Evolutionary conservation across 2,113 vertebrate species (phyloP), one percentile per base, ranked within the genome.

Genomic region (Corythornis madagascariensis): DNA sequence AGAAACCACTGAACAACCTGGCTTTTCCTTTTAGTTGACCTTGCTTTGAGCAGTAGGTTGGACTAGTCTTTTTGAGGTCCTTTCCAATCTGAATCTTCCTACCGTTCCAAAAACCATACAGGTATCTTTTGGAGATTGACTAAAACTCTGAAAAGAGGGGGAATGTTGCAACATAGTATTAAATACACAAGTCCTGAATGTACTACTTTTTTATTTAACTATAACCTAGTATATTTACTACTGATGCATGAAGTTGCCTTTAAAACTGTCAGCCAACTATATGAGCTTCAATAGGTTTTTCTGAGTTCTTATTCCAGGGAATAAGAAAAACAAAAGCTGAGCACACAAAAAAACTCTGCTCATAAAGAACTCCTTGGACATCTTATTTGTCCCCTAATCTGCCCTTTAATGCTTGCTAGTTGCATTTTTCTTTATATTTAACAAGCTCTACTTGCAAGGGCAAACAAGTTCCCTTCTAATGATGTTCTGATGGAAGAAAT

Each of bases 401-500:
- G 75, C 60, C 82, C 67, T 73, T 94, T 94, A 88, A 75, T 75
- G 29, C 70, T 65, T 82, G 43, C 53, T 56, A 90, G 55, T 69
- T 75, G 48, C 48, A 82, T 92, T 94, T 96, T 95, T 87, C 90
- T 94, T 93, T 75, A 72, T 6, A 1, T 92, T 87, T 89, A 94
- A 94, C 59, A 94, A 90, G 70, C 63, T 82, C 47, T 42, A 66
- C 74, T 89, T 89, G 76, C 70, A 93, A 92, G 78, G 91, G 87
- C 88, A 94, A 94, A 96, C 73, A 93, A 93, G 64, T 89, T 76
- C 89, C 77, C 83, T 90, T 47, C 86, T 95, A 94, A 96, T 76
- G 81, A 96, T 87, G 53, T 70, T 92, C 90, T 93, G 77, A 96
- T 79, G 66, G 83, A 92, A 76, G 70, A 90, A 94, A 85, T 71